phyloP scores from a whole-genome alignment of 2,797 vertebrate species.

The Aldrovandia affinis region DNA sequence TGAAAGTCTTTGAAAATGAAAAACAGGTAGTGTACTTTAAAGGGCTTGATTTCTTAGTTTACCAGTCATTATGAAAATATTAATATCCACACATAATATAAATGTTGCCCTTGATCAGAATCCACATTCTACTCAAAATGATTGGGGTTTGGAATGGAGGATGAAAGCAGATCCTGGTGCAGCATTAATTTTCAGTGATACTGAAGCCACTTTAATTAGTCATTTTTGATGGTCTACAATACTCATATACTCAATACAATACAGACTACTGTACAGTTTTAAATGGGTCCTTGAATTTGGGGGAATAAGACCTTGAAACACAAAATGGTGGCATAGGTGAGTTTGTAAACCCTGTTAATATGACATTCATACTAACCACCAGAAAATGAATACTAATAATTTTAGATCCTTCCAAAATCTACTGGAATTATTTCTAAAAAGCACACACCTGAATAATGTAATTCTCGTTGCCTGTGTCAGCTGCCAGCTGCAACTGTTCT shows the following conservation, averaged over 20 bases:
- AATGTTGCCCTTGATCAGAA: background rate
- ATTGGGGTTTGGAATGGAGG: no score
- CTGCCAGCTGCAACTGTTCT: constrained; percentile 4
- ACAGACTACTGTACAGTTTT: background rate
- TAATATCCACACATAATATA: background rate
- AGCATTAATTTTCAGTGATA: no score
- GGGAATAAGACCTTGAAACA: background rate
- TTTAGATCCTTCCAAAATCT: background rate
- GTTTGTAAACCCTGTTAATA: background rate
- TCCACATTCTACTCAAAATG: no score
- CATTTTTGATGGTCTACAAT: background rate
- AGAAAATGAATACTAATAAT: background rate
- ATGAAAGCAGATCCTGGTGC: no score
- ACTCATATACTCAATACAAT: no score
- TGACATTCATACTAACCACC: background rate
- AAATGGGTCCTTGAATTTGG: background rate
- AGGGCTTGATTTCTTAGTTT: background rate
- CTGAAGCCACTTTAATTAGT: no score
- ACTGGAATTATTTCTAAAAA: background rate
- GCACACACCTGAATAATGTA: constrained; percentile 41
- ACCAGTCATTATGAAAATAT: background rate
- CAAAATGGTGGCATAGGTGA: background rate
- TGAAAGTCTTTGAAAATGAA: no score
- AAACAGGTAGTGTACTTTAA: background rate
- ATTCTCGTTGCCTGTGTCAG: constrained; percentile 38